Conservation (phyloP, 1,140 invertebrate species). For the Helicoverpa armigera region DNA sequence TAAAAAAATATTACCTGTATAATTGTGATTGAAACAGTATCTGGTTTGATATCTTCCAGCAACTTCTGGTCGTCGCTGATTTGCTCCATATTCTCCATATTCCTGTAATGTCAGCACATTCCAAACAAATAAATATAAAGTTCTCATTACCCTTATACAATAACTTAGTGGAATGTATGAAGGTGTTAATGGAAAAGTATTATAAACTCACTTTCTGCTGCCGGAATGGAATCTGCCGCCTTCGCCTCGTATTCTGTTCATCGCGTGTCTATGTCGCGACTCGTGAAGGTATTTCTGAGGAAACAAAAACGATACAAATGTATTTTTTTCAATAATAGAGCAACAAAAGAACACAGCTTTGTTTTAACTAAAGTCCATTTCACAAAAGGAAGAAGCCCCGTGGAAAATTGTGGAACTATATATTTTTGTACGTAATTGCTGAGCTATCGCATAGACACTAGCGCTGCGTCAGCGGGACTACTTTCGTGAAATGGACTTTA, state of each 20-base stretch:
- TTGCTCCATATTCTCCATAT: constrained; percentile 66
- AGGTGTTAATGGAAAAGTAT: neutral
- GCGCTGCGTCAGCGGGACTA: too few species aligned
- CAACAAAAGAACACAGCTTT: too few species aligned
- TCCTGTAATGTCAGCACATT: constrained; percentile 62
- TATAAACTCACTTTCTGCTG: constrained; percentile 78
- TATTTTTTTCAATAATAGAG: neutral
- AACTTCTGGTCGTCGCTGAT: constrained; percentile 59
- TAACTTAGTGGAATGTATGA: neutral
- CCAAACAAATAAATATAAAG: constrained; percentile 43
- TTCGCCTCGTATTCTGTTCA: constrained; percentile 98
- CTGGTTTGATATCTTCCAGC: constrained; percentile 78
- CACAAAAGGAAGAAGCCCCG: too few species aligned
- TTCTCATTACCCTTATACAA: neutral
- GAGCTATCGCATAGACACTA: too few species aligned
- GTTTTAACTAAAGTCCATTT: too few species aligned
- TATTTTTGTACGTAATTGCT: too few species aligned
- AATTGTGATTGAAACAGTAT: constrained; percentile 81
- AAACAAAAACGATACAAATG: constrained; percentile 62
- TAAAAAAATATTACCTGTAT: constrained; percentile 70
- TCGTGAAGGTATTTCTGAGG: constrained; percentile 99
- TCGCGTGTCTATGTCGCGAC: constrained; percentile 98
- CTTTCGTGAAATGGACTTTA: too few species aligned
- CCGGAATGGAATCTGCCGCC: constrained; percentile 97
- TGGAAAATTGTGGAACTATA: too few species aligned